Evolutionary conservation across 2,113 vertebrate species (phyloP).

Genomic region (Xerus inauris): DNA sequence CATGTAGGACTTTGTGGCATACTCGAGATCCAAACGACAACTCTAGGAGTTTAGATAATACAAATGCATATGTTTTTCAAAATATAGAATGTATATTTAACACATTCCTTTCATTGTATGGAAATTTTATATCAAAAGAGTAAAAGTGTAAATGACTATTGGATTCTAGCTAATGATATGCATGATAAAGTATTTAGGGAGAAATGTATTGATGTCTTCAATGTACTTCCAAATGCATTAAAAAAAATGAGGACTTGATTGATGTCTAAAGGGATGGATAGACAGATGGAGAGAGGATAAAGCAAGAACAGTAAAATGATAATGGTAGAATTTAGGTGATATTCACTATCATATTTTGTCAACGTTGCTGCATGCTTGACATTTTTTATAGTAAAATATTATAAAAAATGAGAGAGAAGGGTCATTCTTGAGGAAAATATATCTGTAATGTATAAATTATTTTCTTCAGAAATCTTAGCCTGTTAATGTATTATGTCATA

Average conservation of each 20-base stretch:
- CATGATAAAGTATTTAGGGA: slow-evolving; percentile 23
- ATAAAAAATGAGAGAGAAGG: not conserved
- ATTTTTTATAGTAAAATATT: slow-evolving; percentile 44
- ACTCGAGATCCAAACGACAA: not conserved
- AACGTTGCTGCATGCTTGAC: slow-evolving; percentile 17
- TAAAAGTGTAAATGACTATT: not conserved
- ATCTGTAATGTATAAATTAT: not conserved
- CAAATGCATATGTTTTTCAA: not conserved
- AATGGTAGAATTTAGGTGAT: not conserved
- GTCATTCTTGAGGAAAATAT: not conserved
- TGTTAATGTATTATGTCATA: not conserved
- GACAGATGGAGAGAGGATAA: slow-evolving; percentile 3
- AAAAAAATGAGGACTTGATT: not conserved
- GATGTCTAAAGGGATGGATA: not conserved
- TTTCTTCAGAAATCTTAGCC: slow-evolving; percentile 33
- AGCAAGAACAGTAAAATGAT: not conserved
- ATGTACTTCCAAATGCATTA: slow-evolving; percentile 26
- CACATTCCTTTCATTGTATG: not conserved
- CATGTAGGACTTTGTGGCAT: no score
- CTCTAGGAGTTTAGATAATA: not conserved
- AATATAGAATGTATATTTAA: not conserved
- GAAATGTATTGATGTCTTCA: not conserved
- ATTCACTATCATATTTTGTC: slow-evolving; percentile 14
- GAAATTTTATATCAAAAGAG: not conserved
- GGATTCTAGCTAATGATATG: slow-evolving; percentile 8